Percentiles rank a stretch among this genome's conserved stretches.
These are phyloP conservation scores for Meliscaeva auricollis DNA, from an alignment of 2,888 invertebrate species.

Conservation along the genomic window DNA sequence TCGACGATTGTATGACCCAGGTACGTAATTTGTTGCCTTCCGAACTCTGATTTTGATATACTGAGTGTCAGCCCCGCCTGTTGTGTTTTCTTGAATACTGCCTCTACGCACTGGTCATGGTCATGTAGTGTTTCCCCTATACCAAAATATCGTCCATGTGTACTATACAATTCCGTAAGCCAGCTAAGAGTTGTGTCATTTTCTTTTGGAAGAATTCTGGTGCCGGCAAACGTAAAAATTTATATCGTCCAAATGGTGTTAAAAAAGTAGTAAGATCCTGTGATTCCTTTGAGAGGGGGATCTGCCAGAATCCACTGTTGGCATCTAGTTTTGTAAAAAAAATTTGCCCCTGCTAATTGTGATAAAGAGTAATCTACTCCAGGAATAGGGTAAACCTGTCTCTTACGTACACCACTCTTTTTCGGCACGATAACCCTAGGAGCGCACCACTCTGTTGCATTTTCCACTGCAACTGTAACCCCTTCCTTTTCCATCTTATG, in stretches of 20 bases:
- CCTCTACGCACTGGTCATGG: too few species aligned
- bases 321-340: conserved; percentile 51
- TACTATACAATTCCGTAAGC: conserved; percentile 17
- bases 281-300: conserved; percentile 11
- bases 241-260: conserved; percentile 32
- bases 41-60: too few species aligned
- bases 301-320: conserved; percentile 28
- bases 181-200: conserved; percentile 12
- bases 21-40: too few species aligned
- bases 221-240: conserved; percentile 25
- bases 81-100: too few species aligned
- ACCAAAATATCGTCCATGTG: conserved; percentile 7
- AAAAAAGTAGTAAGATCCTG: conserved; percentile 20
- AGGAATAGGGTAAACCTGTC: conserved; percentile 21
- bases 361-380: conserved; percentile 45
- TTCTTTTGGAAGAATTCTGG: conserved; percentile 21
- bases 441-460: conserved; percentile 38
- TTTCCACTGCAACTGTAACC: conserved; percentile 11
- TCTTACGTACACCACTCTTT: conserved; percentile 16
- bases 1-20: too few species aligned
- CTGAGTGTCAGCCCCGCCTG: too few species aligned
- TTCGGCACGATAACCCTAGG: conserved; percentile 44
- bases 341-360: conserved; percentile 34
- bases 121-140: too few species aligned
- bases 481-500: conserved; percentile 15